A percentile compares a stretch with the other conserved stretches of the same genome.
phyloP scores from a whole-genome alignment of 2,888 invertebrate genomes.

The Escarpia spicata region DNA sequence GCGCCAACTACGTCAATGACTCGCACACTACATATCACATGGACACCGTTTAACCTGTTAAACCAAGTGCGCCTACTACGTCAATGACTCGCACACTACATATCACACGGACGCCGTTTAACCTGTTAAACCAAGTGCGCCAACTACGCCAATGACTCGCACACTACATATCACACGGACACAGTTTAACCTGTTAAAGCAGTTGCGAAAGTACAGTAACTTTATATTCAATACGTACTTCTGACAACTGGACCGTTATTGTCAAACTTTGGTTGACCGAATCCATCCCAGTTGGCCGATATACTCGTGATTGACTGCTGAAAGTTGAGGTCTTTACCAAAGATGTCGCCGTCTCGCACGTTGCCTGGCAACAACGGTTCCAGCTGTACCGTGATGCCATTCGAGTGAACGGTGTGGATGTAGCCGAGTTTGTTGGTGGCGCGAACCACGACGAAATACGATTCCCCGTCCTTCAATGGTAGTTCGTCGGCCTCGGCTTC shows the following conservation, averaged over 20 bases:
- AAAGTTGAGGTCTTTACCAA: slow-evolving; percentile 46
- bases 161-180: too few species aligned
- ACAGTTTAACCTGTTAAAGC: too few species aligned
- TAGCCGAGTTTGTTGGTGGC: slow-evolving; percentile 45
- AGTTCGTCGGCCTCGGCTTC: slow-evolving; percentile 41
- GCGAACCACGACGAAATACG: slow-evolving; percentile 44
- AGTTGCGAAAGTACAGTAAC: too few species aligned
- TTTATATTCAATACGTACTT: neutral
- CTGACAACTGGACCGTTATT: neutral
- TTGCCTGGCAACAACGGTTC: slow-evolving; percentile 52
- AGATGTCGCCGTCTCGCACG: slow-evolving; percentile 47
- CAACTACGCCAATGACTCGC: too few species aligned
- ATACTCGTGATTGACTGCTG: slow-evolving; percentile 42
- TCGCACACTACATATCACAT: too few species aligned
- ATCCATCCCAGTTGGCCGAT: slow-evolving; percentile 53
- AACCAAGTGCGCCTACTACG: too few species aligned
- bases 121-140: too few species aligned
- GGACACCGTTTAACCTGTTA: too few species aligned
- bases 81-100: too few species aligned
- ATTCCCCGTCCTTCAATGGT: slow-evolving; percentile 43
- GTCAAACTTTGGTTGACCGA: slow-evolving; percentile 40
- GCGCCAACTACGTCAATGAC: too few species aligned
- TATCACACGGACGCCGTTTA: too few species aligned
- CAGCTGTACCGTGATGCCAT: slow-evolving; percentile 49
- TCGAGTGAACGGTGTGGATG: slow-evolving; percentile 46